phyloP scores from a whole-genome alignment of 2,888 invertebrate species.

The Drosophila mimica region DNA sequence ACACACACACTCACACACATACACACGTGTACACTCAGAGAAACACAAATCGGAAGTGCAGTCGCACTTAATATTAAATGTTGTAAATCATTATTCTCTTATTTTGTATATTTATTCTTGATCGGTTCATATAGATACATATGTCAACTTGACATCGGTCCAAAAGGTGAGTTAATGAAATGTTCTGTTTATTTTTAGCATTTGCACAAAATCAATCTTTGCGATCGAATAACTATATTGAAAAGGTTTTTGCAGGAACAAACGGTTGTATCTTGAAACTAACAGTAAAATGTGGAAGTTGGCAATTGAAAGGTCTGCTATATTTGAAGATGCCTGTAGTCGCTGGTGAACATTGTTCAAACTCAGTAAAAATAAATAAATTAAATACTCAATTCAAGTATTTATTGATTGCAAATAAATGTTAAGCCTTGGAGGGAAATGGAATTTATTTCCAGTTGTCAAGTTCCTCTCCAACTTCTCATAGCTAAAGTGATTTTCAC shows the following conservation, averaged over 20 bases:
- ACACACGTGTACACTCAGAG: neutral
- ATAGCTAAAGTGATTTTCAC: neutral
- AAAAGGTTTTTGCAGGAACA: too few relatives aligned
- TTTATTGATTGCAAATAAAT: neutral
- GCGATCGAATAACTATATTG: too few relatives aligned
- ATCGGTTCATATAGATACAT: neutral
- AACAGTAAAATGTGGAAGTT: neutral
- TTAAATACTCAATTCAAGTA: neutral
- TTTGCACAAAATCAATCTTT: neutral
- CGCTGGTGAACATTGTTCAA: neutral
- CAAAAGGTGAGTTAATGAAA: too few relatives aligned
- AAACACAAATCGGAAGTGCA: neutral
- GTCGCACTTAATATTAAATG: neutral
- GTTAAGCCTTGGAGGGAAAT: neutral
- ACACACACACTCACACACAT: slow-evolving; percentile 4
- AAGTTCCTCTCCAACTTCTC: neutral
- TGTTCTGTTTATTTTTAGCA: too few relatives aligned
- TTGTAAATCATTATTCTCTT: neutral
- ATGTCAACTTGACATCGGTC: neutral
- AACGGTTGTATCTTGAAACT: too few relatives aligned
- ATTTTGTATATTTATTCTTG: neutral
- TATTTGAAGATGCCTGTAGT: neutral
- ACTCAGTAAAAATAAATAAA: neutral
- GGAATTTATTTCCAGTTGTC: neutral
- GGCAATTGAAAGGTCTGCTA: neutral